Conservation (phyloP, 1,140 invertebrate species). For the Drosophila punjabiensis region DNA sequence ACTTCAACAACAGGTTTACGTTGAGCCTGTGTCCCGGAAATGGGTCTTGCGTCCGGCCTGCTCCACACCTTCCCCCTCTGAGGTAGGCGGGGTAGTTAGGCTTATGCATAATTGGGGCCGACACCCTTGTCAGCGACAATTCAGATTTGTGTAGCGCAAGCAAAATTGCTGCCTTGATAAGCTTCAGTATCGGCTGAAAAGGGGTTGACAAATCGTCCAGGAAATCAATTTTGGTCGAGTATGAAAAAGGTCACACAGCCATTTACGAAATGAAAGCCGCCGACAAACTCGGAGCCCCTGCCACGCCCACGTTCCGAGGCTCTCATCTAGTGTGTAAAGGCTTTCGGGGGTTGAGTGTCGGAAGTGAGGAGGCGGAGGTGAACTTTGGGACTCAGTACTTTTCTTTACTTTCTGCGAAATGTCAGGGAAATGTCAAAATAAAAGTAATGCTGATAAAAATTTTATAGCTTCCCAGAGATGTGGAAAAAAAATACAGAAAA, state of each 20-base stretch:
- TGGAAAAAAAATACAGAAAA: constrained; percentile 48
- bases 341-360: constrained; percentile 7
- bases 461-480: constrained; percentile 83
- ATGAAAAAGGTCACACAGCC: constrained; percentile 73
- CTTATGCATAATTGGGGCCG: constrained; percentile 74
- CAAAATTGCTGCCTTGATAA: constrained; percentile 71
- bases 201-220: constrained; percentile 80
- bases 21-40: constrained; percentile 35
- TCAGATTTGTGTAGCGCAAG: constrained; percentile 60
- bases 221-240: constrained; percentile 72
- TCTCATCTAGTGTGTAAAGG: constrained; percentile 59
- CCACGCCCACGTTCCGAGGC: constrained; percentile 48
- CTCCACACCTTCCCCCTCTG: neutral
- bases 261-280: constrained; percentile 75
- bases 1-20: constrained; percentile 66
- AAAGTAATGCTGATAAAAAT: constrained; percentile 84
- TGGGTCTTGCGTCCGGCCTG: constrained; percentile 20
- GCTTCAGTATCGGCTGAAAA: constrained; percentile 60
- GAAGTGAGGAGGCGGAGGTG: neutral
- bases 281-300: constrained; percentile 15
- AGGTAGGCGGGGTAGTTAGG: constrained; percentile 12
- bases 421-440: constrained; percentile 83
- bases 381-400: constrained; percentile 53
- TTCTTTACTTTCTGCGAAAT: constrained; percentile 70
- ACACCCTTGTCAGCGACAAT: constrained; percentile 77